These are phyloP conservation scores for rabbit (Oryctolagus cuniculus) DNA, from an alignment of 2,113 vertebrate genomes.

Conservation along the genomic window DNA sequence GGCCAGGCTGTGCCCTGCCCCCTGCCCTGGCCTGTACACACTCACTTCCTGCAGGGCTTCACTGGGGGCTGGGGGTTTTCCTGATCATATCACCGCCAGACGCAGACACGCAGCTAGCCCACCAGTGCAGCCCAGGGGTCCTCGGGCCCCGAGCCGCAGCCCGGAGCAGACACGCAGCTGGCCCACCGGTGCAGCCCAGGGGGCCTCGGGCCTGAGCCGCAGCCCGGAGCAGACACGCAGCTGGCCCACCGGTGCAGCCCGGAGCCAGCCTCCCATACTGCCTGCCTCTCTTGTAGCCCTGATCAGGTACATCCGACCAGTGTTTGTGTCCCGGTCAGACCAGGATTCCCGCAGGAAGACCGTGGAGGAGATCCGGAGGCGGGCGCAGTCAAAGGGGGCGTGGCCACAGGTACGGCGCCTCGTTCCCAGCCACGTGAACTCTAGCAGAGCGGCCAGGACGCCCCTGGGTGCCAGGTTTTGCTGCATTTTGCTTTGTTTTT, in stretches of 20 bases:
- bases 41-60: not conserved
- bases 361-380: constrained; percentile 96
- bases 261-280: fast-evolving
- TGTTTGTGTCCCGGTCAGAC: constrained; percentile 97
- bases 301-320: constrained; percentile 96
- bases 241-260: no score
- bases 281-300: constrained; percentile 88
- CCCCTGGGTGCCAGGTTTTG: fast-evolving
- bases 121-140: no score
- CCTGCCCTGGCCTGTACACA: no score
- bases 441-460: not conserved
- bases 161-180: no score
- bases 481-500: not conserved
- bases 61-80: fast-evolving
- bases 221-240: no score
- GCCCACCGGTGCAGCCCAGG: no score
- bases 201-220: no score
- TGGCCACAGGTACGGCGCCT: constrained; percentile 94
- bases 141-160: no score
- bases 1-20: no score
- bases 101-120: not conserved
- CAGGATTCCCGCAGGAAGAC: constrained; percentile 97
- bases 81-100: fast-evolving
- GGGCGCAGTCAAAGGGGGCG: constrained; percentile 93
- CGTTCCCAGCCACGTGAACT: no score